Base-by-base conservation (phyloP, 2,113 vertebrate species). In the Excalfactoria chinensis region DNA sequence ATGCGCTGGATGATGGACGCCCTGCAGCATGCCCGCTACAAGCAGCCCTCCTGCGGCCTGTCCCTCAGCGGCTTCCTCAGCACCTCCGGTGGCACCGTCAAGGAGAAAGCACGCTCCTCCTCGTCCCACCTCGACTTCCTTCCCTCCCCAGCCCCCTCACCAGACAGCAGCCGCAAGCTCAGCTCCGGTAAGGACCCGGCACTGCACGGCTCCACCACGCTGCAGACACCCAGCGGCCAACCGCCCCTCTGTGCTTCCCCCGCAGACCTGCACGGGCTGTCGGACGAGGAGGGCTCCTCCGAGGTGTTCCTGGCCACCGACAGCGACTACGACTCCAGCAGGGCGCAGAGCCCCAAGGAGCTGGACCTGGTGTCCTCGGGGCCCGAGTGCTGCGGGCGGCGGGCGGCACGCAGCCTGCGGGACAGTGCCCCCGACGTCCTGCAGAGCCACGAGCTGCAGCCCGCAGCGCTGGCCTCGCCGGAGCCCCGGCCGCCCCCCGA, bases 221-320 rank as follows among this genome's bases (percentile, higher is more conserved):
- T 17, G 43, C 4, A 2, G 28, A 53, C 8, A 18, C n/a, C 43
- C 67, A 19, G 16, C 1, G 49, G 28, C 30, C 5, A 3, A 3
- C n/a, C 7, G 40, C 48, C 51, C 11, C 19, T 66, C 40, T 86
- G n/a, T 49, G 14, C 51, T 85, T 48, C 74, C 86, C 25, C 88
- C 3, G 0, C 94, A 98, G 98, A 98, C 95, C 98, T 96, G 1
- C 97, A 98, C 2, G 98, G 98, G 53, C 93, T 98, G 23, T 99
- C 98, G 0, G 98, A 99, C 5, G 98, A 99, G 79, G 98, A 99
- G 75, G 98, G 98, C 66, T 98, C 98, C 13, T 99, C 98, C 0
- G 98, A 99, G 95, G 98, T 99, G 92, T 99, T 99, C 97, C 97
- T 99, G 95, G 98, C 98, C 75, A 98, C 98, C 0, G 98, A 99